These are phyloP conservation scores for Papilio xuthus DNA, from an alignment of 1,140 invertebrate species.

Conservation along the genomic window DNA sequence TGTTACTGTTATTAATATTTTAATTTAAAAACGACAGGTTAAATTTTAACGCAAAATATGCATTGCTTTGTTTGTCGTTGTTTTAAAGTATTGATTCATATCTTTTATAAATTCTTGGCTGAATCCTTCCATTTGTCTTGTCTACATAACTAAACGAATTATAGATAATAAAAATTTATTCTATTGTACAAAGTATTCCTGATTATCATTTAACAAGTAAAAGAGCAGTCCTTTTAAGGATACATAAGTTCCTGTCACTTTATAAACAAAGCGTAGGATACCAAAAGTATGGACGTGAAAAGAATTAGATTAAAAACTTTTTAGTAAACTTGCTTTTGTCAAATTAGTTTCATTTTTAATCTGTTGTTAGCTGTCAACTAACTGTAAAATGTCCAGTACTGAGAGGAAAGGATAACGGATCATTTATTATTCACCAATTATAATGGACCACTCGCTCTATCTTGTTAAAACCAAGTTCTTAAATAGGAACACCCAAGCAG, in stretches of 20 bases:
- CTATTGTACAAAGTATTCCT: not conserved
- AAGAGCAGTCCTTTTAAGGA: not conserved
- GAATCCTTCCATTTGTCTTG: not conserved
- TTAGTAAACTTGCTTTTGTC: slow-evolving; percentile 9
- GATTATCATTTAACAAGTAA: not conserved
- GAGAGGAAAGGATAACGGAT: slow-evolving; percentile 26
- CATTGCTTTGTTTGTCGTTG: too few relatives aligned
- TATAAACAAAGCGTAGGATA: slow-evolving; percentile 6
- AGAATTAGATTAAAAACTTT: slow-evolving; percentile 21
- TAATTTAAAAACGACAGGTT: too few relatives aligned
- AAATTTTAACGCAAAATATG: too few relatives aligned
- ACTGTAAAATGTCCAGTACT: slow-evolving; percentile 29
- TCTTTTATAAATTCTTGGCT: not conserved
- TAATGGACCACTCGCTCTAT: slow-evolving; percentile 30
- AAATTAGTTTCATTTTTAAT: slow-evolving; percentile 37
- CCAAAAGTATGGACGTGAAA: slow-evolving; percentile 1
- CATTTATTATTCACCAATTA: slow-evolving; percentile 37
- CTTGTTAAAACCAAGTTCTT: slow-evolving; percentile 27
- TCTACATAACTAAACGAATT: not conserved
- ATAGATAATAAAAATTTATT: not conserved
- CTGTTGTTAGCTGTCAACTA: slow-evolving; percentile 37
- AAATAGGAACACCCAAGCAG: slow-evolving; percentile 38
- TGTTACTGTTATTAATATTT: too few relatives aligned
- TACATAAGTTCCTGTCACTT: not conserved
- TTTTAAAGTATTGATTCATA: not conserved